These are phyloP conservation scores for Vanessa tameamea DNA, from an alignment of 1,140 invertebrate genomes.

Conservation along the genomic window DNA sequence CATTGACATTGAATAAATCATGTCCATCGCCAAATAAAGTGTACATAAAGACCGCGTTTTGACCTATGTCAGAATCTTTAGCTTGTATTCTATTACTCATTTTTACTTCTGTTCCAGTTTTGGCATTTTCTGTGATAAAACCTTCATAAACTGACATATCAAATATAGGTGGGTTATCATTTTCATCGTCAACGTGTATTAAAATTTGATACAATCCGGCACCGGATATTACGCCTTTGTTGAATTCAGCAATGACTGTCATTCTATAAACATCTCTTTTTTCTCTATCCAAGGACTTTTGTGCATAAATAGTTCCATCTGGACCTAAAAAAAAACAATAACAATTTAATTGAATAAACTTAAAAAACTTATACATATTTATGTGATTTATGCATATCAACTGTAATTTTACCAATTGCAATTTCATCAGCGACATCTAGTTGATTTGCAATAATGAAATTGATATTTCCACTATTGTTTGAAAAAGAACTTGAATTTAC, in stretches of 20 bases:
- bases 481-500: conserved; percentile 79
- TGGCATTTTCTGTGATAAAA: conserved; percentile 89
- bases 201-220: conserved; percentile 89
- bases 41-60: conserved; percentile 88
- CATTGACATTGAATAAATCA: conserved; percentile 88
- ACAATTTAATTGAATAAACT: not conserved
- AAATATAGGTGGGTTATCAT: conserved; percentile 94
- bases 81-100: conserved; percentile 85
- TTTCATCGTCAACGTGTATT: conserved; percentile 92
- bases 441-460: conserved; percentile 89
- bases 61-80: conserved; percentile 89
- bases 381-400: not conserved
- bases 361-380: not conserved
- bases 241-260: conserved; percentile 89
- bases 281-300: conserved; percentile 89
- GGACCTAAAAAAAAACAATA: conserved; percentile 63
- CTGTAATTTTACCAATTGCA: conserved; percentile 82
- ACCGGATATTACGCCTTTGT: conserved; percentile 83
- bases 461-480: conserved; percentile 77
- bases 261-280: conserved; percentile 86
- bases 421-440: conserved; percentile 89
- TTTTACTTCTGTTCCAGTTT: conserved; percentile 86
- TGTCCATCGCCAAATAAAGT: conserved; percentile 87
- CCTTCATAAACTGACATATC: conserved; percentile 87
- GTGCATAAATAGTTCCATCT: conserved; percentile 90